These are phyloP conservation scores for Phrynocephalus guinanensis DNA, from an alignment of 2,797 vertebrate species.

Conservation along the genomic window DNA sequence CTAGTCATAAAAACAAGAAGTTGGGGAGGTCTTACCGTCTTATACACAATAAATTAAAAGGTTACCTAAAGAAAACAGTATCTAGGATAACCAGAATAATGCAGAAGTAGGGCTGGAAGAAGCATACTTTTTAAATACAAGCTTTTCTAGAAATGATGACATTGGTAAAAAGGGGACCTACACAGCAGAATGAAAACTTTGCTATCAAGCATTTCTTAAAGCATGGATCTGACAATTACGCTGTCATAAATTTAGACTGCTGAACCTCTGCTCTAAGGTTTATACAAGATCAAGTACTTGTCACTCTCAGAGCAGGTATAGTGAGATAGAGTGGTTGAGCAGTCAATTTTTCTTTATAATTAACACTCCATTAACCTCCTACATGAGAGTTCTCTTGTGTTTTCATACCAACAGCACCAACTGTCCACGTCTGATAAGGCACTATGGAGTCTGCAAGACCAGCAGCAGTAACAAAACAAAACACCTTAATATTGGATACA, in stretches of 20 bases:
- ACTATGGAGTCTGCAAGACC: constrained; percentile 70
- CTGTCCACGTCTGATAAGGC: constrained; percentile 83
- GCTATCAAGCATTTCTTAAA: constrained; percentile 57
- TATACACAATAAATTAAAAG: constrained; percentile 32
- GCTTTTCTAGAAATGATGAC: constrained; percentile 34
- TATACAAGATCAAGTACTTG: constrained; percentile 80
- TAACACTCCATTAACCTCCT: constrained; percentile 85
- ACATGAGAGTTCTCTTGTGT: constrained; percentile 79
- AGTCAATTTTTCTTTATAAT: constrained; percentile 86
- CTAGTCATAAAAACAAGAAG: constrained; percentile 26
- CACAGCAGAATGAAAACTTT: constrained; percentile 59
- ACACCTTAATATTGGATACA: constrained; percentile 62
- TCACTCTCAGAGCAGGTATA: constrained; percentile 78
- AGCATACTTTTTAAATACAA: constrained; percentile 35
- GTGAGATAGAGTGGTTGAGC: constrained; percentile 75
- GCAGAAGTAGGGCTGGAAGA: constrained; percentile 25
- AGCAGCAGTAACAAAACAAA: constrained; percentile 65
- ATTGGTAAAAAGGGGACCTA: constrained; percentile 26
- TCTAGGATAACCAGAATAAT: constrained; percentile 41
- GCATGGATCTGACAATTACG: constrained; percentile 70
- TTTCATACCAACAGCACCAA: constrained; percentile 80
- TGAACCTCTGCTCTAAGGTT: constrained; percentile 77
- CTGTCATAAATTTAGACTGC: constrained; percentile 72
- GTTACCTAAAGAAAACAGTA: constrained; percentile 49
- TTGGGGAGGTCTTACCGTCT: not conserved